phyloP scores from a whole-genome alignment of 1,140 invertebrate genomes.

The Calliphora vicina region DNA sequence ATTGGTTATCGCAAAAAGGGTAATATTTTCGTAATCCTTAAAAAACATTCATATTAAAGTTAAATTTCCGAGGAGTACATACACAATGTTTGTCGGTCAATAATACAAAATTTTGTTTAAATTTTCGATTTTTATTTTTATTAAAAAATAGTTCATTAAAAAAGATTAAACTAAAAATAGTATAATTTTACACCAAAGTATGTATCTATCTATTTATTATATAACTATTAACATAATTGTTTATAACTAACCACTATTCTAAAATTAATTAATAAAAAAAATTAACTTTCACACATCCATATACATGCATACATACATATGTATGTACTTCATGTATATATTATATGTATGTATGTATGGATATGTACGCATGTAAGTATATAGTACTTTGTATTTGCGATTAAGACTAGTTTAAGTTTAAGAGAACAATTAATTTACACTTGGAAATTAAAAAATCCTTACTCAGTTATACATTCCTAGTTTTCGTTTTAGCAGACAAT shows the following conservation, averaged over 20 bases:
- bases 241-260: background rate
- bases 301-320: background rate
- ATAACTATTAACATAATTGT: background rate
- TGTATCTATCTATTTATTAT: background rate
- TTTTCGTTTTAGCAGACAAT: too few species aligned
- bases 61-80: too few species aligned
- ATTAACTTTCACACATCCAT: background rate
- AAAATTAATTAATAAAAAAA: background rate
- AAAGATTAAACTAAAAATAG: background rate
- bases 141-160: background rate
- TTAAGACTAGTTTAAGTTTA: background rate
- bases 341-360: background rate
- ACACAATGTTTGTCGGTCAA: too few species aligned
- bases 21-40: too few species aligned
- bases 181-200: background rate
- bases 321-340: background rate
- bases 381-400: too few species aligned
- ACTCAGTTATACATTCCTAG: background rate
- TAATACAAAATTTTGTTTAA: too few species aligned
- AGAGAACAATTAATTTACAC: background rate
- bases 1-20: too few species aligned
- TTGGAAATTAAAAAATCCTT: background rate
- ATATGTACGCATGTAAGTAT: background rate
- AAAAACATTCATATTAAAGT: too few species aligned
- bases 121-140: background rate